Conservation (phyloP, 1,140 invertebrate species). For the Elymnias hypermnestra region DNA sequence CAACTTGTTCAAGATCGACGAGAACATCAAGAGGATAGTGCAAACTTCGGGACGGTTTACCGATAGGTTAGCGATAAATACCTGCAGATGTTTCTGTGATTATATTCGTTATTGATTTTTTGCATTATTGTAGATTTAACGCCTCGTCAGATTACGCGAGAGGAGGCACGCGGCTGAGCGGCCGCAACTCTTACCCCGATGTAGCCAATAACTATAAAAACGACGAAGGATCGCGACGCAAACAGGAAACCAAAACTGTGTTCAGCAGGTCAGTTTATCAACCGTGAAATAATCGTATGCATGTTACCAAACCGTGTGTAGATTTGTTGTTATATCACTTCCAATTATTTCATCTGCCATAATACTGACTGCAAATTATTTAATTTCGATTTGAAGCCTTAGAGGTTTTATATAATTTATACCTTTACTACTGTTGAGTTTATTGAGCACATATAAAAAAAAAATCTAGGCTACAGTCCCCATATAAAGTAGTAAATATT, state of each 20-base stretch:
- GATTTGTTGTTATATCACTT: too few species aligned
- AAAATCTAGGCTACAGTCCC: too few species aligned
- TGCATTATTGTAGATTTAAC: constrained; percentile 52
- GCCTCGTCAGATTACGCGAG: constrained; percentile 52
- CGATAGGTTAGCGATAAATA: constrained; percentile 58
- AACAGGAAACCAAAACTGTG: constrained; percentile 72
- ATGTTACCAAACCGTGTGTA: neutral
- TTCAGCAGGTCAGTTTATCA: constrained; percentile 61
- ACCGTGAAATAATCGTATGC: neutral
- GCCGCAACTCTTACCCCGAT: constrained; percentile 51
- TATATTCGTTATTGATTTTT: constrained; percentile 10
- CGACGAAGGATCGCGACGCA: constrained; percentile 60
- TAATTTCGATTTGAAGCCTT: too few species aligned
- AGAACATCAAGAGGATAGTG: constrained; percentile 72
- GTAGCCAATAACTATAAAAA: constrained; percentile 48
- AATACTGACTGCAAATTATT: too few species aligned
- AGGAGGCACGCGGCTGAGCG: constrained; percentile 39
- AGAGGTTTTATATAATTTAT: too few species aligned
- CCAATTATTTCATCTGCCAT: too few species aligned
- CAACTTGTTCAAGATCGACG: constrained; percentile 71
- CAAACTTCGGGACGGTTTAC: constrained; percentile 65
- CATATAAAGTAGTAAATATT: too few species aligned
- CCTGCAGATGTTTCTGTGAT: constrained; percentile 14
- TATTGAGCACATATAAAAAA: too few species aligned
- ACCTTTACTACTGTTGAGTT: too few species aligned